Evolutionary conservation across 1,140 invertebrate species (phyloP), one percentile per base, ranked within the genome.

Genomic region (Drosophila ambigua): DNA sequence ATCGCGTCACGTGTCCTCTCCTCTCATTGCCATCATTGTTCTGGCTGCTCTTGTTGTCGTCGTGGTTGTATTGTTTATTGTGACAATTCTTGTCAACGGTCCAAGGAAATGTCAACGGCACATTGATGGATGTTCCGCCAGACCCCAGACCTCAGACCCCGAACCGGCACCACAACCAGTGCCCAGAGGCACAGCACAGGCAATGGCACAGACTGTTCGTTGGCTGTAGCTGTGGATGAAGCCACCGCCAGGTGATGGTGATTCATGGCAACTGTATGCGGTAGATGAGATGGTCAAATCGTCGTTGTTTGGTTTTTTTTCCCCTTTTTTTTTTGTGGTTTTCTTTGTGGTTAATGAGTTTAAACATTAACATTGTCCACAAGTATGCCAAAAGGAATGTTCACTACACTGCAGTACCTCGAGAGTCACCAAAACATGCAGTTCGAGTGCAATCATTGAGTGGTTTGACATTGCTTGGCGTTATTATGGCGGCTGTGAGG

Each of bases 61-160:
- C 73, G 77, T 87, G 68, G 82, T 85, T 85, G 82, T 87, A 87
- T 87, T 87, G 82, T 87, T 87, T 87, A 87, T 87, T 87, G 82
- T 87, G 82, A 87, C 82, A 87, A 87, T 87, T 87, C 83, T 87
- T 87, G 82, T 87, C 82, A 87, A 80, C 82, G 79, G 71, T 73
- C 74, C 75, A 82, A 74, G 82, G 83, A 82, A 87, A 87, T 87
- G 82, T 87, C 82, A 87, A 87, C 82, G 82, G 83, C 83, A 87
- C 82, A 87, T 87, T 87, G 82, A 87, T 87, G 82, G 78, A 87
- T 87, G 82, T 87, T 85, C 74, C 20, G 76, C 81, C 68, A 77
- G 59, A 46, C 35, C 60, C 48, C 73, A 23, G 49, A 44, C 9
- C 49, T 20, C 20, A 20, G 20, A 20, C 20, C 20, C 60, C 35